These are phyloP conservation scores for Athalia cordata DNA, from an alignment of 2,888 invertebrate genomes.

Conservation along the genomic window DNA sequence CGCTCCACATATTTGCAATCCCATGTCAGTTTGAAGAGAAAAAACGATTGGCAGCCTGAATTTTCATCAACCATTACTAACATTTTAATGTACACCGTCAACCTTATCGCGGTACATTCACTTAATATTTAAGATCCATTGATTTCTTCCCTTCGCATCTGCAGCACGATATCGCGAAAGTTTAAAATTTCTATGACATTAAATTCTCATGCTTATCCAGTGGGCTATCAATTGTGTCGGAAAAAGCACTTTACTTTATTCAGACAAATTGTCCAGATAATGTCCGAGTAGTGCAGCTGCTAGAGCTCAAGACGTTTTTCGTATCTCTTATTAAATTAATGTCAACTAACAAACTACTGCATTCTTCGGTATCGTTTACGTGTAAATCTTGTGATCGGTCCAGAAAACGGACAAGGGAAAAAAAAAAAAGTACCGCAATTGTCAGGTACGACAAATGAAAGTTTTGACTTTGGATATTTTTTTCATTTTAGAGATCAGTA, in stretches of 20 bases:
- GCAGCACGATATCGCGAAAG: too few species aligned
- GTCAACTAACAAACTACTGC: conserved; percentile 8
- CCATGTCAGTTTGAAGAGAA: not conserved
- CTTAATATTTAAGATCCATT: too few species aligned
- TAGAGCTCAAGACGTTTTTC: conserved; percentile 20
- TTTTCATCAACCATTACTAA: not conserved
- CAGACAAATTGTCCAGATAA: conserved; percentile 27
- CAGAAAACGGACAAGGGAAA: too few species aligned
- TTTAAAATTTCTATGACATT: too few species aligned
- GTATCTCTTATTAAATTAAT: conserved; percentile 24
- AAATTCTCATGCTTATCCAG: not conserved
- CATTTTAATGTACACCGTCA: not conserved
- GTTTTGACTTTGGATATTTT: too few species aligned
- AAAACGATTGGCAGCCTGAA: not conserved
- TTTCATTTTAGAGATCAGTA: too few species aligned
- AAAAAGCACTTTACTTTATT: conserved; percentile 30
- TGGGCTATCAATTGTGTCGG: not conserved
- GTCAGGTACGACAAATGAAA: too few species aligned
- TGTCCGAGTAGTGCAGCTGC: conserved; percentile 13
- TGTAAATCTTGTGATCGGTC: too few species aligned
- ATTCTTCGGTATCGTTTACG: not conserved
- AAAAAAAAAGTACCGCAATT: too few species aligned
- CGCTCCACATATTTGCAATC: not conserved
- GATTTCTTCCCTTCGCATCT: too few species aligned
- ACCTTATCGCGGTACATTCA: not conserved